These are phyloP conservation scores for Enteromius afrohamiltoni DNA, from an alignment of 2,797 vertebrate genomes.

Conservation along the genomic window DNA sequence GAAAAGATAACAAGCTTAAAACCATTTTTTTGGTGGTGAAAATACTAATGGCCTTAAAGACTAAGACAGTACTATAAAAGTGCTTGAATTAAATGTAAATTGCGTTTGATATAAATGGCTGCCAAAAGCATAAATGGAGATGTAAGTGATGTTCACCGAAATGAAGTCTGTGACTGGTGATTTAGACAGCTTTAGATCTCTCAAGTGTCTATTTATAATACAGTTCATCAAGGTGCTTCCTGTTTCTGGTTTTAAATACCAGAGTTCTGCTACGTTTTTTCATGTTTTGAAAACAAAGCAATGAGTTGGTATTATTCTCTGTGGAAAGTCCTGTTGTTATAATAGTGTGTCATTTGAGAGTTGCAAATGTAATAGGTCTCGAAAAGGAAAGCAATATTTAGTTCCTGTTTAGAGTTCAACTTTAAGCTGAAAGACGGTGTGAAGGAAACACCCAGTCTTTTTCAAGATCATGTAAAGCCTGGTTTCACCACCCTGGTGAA, in stretches of 20 bases:
- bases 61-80: too few species aligned
- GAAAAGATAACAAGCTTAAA: too few species aligned
- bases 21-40: too few species aligned
- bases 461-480: not conserved
- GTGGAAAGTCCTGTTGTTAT: not conserved
- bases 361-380: not conserved
- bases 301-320: too few species aligned
- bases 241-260: not conserved
- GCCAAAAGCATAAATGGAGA: not conserved
- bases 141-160: not conserved
- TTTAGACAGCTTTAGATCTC: not conserved
- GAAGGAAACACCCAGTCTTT: conserved; percentile 6
- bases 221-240: not conserved
- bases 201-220: not conserved
- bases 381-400: not conserved
- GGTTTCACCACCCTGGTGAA: not conserved
- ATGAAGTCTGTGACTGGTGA: not conserved
- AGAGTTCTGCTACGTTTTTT: not conserved
- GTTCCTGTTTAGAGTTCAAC: not conserved
- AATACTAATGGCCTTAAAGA: too few species aligned
- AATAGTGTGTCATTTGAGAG: not conserved
- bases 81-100: not conserved
- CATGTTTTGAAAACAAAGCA: not conserved
- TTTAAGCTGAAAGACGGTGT: not conserved
- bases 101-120: not conserved